Percentiles rank a stretch among this genome's conserved stretches.
These are phyloP conservation scores for Cryptotermes secundus DNA, from an alignment of 1,140 invertebrate genomes.

Conservation along the genomic window DNA sequence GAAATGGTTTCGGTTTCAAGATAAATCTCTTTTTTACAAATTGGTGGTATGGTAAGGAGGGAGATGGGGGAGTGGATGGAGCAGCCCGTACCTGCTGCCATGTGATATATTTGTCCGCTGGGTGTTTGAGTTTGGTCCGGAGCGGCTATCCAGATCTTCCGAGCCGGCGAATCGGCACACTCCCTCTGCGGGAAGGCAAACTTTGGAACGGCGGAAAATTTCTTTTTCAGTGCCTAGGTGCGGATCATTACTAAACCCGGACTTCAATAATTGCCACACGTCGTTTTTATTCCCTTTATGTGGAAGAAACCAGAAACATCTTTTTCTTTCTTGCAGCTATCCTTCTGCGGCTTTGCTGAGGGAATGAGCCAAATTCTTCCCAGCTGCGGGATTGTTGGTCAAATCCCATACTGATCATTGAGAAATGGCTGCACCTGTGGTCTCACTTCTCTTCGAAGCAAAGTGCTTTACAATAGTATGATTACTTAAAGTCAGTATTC, in stretches of 20 bases:
- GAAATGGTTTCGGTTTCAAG: neutral
- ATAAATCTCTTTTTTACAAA: constrained; percentile 24
- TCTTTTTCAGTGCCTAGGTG: neutral
- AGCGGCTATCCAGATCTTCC: neutral
- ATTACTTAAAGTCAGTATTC: too few species aligned
- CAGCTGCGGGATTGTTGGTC: too few species aligned
- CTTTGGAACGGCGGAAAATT: too few species aligned
- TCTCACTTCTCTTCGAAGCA: too few species aligned
- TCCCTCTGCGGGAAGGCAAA: too few species aligned
- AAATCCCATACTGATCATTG: too few species aligned
- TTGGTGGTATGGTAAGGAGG: neutral
- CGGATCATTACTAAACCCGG: neutral
- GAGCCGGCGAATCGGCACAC: neutral
- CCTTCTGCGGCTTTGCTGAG: too few species aligned
- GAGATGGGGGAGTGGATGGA: neutral
- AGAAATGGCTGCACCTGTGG: too few species aligned
- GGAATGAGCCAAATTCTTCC: too few species aligned
- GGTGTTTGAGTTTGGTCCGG: constrained; percentile 22
- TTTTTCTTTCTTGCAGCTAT: too few species aligned
- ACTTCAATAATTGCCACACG: constrained; percentile 18
- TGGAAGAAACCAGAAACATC: too few species aligned
- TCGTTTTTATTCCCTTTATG: neutral
- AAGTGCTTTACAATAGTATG: too few species aligned
- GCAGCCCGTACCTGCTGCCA: neutral
- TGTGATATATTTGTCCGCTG: constrained; percentile 23